phyloP scores from a whole-genome alignment of 2,888 invertebrate genomes.

The Tanytarsus gracilentus region DNA sequence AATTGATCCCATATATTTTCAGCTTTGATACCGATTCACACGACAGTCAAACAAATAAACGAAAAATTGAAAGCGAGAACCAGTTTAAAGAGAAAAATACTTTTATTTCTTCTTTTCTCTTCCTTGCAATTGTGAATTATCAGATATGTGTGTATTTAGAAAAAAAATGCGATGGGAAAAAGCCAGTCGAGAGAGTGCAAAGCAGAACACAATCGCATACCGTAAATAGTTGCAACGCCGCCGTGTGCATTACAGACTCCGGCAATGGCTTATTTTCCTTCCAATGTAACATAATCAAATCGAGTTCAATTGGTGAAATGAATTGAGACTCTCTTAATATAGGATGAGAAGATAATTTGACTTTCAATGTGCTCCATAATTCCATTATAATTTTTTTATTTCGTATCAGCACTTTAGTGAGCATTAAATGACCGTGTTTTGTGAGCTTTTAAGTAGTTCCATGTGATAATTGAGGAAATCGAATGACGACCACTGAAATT shows the following conservation, averaged over 20 bases:
- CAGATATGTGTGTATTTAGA: too few species aligned
- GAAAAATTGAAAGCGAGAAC: neutral
- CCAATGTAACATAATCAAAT: conserved; percentile 23
- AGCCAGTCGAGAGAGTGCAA: neutral
- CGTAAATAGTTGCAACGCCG: neutral
- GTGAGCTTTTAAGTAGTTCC: neutral
- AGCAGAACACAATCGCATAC: conserved; percentile 16
- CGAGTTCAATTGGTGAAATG: conserved; percentile 20
- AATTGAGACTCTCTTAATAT: neutral
- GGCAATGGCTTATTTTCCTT: neutral
- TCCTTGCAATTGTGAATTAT: neutral
- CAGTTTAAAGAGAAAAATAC: neutral
- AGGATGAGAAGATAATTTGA: neutral
- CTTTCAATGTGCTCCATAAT: neutral
- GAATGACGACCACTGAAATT: too few species aligned
- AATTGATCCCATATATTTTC: too few species aligned
- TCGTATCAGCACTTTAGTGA: too few species aligned
- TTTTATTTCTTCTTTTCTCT: neutral
- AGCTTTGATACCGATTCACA: too few species aligned
- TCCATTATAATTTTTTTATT: neutral
- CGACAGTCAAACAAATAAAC: too few species aligned
- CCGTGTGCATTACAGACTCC: neutral
- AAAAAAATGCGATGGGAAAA: conserved; percentile 14
- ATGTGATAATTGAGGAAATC: conserved; percentile 16
- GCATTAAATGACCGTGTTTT: neutral